These are phyloP conservation scores for Pomacea maculata DNA, from an alignment of 1,140 invertebrate species.

Conservation along the genomic window DNA sequence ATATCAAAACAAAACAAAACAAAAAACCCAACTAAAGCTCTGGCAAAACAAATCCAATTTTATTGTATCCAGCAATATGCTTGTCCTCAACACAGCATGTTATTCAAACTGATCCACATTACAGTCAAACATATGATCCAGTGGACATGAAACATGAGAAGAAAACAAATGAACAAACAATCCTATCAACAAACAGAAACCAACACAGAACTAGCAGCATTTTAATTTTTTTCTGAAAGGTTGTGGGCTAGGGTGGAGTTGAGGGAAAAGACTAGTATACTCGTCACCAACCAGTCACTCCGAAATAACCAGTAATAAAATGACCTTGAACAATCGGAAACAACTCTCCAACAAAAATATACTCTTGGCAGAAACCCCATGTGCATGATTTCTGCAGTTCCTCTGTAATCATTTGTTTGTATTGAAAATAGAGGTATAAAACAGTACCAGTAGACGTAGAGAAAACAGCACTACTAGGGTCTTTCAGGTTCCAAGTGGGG, in stretches of 20 bases:
- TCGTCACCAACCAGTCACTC: background rate
- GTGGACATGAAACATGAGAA: background rate
- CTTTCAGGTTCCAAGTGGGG: too few relatives aligned
- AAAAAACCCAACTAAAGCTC: too few relatives aligned
- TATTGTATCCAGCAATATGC: slow-evolving; percentile 23
- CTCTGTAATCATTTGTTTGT: too few relatives aligned
- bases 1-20: too few relatives aligned
- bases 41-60: slow-evolving; percentile 20
- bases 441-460: too few relatives aligned
- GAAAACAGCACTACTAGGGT: too few relatives aligned
- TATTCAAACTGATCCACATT: slow-evolving; percentile 13
- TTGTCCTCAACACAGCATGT: background rate
- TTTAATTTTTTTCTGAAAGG: background rate
- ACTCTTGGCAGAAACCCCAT: background rate
- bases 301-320: background rate
- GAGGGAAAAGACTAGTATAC: background rate
- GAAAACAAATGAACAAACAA: slow-evolving; percentile 1
- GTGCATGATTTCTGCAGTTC: too few relatives aligned
- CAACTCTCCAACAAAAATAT: slow-evolving; percentile 6
- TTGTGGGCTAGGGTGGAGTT: background rate
- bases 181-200: slow-evolving; percentile 2
- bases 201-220: background rate
- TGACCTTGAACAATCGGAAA: background rate
- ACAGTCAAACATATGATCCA: slow-evolving; percentile 3
- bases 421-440: too few relatives aligned